Conservation (phyloP, 2,797 vertebrate species). For the Iguana delicatissima region DNA sequence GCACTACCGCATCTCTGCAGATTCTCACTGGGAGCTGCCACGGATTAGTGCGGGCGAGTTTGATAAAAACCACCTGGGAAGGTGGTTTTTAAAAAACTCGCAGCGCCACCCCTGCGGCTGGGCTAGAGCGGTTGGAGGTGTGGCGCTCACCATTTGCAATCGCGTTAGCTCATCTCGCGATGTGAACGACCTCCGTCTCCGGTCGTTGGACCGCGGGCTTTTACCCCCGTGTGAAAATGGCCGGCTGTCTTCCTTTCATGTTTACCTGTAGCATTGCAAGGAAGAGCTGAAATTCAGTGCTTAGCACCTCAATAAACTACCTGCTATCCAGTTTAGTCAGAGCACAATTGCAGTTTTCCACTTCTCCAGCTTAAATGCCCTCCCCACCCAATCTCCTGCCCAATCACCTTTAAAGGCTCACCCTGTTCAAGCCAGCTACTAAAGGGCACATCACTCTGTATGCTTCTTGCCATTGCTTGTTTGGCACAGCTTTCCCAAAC, state of each 20-base stretch:
- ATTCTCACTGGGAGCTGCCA: no score
- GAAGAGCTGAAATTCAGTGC: not conserved
- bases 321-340: not conserved
- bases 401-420: not conserved
- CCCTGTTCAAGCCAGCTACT: not conserved
- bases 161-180: no score
- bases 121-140: no score
- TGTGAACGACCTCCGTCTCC: no score
- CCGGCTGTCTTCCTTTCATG: not conserved
- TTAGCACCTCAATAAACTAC: not conserved
- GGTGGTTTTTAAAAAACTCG: no score
- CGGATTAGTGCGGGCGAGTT: no score
- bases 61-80: no score
- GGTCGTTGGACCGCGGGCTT: no score
- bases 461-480: not conserved
- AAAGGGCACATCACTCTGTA: not conserved
- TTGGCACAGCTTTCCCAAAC: slow-evolving; percentile 5
- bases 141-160: no score
- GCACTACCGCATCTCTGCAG: no score
- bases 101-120: no score
- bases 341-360: not conserved
- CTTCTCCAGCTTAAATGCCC: not conserved
- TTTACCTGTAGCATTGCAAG: not conserved
- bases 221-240: no score
- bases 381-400: not conserved